These are phyloP conservation scores for Geophilus truncorum DNA, from an alignment of 2,888 invertebrate genomes.

Conservation along the genomic window DNA sequence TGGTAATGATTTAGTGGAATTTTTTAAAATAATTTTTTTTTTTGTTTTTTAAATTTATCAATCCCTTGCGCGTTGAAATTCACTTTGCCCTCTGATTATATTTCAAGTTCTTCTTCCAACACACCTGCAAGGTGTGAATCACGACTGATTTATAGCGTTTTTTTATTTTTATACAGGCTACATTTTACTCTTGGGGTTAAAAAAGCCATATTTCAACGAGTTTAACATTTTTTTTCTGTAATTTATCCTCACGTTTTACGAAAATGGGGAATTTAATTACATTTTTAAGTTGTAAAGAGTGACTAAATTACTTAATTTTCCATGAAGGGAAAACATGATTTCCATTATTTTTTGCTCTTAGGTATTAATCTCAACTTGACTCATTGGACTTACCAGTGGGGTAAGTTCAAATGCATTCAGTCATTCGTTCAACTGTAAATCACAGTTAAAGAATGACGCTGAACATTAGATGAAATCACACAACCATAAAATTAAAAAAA, in stretches of 20 bases:
- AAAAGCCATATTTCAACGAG: neutral
- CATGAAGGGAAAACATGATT: too few relatives aligned
- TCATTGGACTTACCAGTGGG: neutral
- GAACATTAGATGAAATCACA: neutral
- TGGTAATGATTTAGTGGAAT: neutral
- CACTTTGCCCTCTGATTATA: neutral
- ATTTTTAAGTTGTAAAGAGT: neutral
- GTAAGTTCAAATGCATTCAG: too few relatives aligned
- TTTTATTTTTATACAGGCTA: neutral
- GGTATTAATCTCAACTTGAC: neutral
- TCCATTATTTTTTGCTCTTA: too few relatives aligned
- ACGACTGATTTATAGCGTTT: slow-evolving; percentile 10
- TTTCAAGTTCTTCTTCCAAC: slow-evolving; percentile 2
- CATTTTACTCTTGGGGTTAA: neutral
- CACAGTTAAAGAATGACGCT: neutral
- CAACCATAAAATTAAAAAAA: neutral
- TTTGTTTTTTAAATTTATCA: neutral
- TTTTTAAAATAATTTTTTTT: neutral
- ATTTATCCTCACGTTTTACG: neutral
- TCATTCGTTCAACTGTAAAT: neutral
- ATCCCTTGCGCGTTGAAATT: neutral
- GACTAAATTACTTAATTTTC: neutral
- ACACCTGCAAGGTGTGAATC: slow-evolving; percentile 27
- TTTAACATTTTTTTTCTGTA: neutral
- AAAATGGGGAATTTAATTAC: neutral